Percentiles rank a stretch among this genome's conserved stretches.
Conservation (phyloP, 2,113 vertebrate genomes). For the Tragelaphus scriptus region DNA sequence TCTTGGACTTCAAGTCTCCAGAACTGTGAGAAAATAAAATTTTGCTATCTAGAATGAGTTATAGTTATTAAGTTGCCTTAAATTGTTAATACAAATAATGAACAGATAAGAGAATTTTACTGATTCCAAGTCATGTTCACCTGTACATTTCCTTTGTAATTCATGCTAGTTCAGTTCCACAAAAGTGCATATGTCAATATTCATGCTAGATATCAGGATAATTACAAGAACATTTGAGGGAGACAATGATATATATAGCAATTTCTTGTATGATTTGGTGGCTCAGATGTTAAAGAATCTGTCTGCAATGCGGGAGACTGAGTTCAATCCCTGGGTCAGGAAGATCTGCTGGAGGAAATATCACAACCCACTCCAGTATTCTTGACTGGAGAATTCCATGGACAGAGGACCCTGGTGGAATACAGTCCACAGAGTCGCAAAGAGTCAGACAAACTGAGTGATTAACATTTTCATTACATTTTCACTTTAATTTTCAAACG, state of each 20-base stretch:
- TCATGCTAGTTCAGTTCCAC: background rate
- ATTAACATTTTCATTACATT: background rate
- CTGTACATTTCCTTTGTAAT: background rate
- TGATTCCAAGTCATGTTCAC: background rate
- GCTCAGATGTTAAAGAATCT: background rate
- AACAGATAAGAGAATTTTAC: background rate
- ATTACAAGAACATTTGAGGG: background rate
- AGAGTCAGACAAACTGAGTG: background rate
- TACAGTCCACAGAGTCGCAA: background rate
- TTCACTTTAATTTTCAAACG: background rate
- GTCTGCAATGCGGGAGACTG: background rate
- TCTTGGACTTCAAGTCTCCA: background rate
- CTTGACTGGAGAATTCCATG: background rate
- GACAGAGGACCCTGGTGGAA: background rate
- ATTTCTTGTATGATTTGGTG: background rate
- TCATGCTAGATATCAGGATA: background rate
- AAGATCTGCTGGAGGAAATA: background rate
- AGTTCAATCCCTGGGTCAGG: background rate
- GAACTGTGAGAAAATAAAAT: background rate
- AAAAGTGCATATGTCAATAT: background rate
- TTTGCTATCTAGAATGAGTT: background rate
- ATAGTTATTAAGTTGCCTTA: background rate
- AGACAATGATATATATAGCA: background rate
- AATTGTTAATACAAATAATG: background rate
- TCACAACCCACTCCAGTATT: background rate